Percentiles rank a stretch among this genome's conserved stretches.
Evolutionary conservation across 2,888 invertebrate genomes (phyloP).

Genomic region (Aporophyla nigra): DNA sequence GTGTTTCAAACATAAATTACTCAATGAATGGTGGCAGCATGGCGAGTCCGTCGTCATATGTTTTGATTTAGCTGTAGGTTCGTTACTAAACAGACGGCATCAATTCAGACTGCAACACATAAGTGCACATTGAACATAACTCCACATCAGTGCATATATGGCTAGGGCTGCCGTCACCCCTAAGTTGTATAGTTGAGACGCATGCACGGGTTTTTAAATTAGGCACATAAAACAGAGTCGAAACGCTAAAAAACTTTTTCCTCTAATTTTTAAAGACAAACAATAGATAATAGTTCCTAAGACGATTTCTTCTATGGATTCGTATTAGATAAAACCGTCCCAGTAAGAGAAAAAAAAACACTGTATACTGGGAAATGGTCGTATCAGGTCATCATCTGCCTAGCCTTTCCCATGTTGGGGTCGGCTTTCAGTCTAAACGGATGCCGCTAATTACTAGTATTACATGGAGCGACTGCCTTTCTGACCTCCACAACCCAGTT

Average conservation of each 20-base stretch:
- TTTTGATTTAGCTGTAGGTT: conserved; percentile 75
- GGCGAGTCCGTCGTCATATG: conserved; percentile 72
- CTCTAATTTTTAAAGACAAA: background rate
- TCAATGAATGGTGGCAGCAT: conserved; percentile 77
- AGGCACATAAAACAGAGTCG: background rate
- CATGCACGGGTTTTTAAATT: background rate
- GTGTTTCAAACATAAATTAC: conserved; percentile 74
- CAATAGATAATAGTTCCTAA: too few relatives aligned
- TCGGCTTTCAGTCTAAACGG: too few relatives aligned
- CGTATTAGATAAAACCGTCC: background rate
- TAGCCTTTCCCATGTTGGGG: too few relatives aligned
- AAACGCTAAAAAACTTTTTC: background rate
- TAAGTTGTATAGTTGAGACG: background rate
- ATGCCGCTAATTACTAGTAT: too few relatives aligned
- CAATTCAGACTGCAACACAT: conserved; percentile 59
- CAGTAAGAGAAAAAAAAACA: background rate
- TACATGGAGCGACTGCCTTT: too few relatives aligned
- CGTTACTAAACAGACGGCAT: conserved; percentile 64
- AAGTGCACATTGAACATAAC: conserved; percentile 46
- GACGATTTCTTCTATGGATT: background rate
- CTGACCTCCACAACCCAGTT: too few relatives aligned
- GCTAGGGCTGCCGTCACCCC: conserved; percentile 5
- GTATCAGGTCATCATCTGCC: too few relatives aligned
- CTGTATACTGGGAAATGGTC: too few relatives aligned
- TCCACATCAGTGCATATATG: conserved; percentile 16